These are phyloP conservation scores for Anoplius nigerrimus DNA, from an alignment of 2,888 invertebrate species.

Conservation along the genomic window DNA sequence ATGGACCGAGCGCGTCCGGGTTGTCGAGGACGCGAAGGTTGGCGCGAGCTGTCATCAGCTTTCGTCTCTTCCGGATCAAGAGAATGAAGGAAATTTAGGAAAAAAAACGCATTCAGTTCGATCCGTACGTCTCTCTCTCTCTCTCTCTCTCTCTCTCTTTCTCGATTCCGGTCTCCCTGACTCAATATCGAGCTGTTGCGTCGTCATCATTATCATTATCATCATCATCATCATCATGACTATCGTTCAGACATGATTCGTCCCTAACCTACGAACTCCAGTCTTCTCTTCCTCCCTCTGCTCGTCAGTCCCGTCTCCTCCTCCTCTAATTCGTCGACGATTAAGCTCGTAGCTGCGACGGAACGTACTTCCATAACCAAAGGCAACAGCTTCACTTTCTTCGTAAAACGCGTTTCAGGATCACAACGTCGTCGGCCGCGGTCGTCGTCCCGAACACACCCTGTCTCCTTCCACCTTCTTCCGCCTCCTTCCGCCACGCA, in stretches of 20 bases:
- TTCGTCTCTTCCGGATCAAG: not conserved
- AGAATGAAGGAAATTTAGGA: not conserved
- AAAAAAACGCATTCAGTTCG: not conserved
- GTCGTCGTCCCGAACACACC: no score
- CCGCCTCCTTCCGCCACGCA: no score
- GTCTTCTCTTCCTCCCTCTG: not conserved
- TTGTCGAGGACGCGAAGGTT: no score
- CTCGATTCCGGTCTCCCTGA: not conserved
- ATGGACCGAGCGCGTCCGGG: not conserved
- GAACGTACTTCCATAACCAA: no score
- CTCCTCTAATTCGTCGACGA: not conserved
- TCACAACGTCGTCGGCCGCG: no score
- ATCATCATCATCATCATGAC: no score
- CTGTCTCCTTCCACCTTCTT: no score
- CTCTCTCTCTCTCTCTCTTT: not conserved
- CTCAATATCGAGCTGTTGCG: no score
- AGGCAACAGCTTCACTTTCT: slow-evolving; percentile 14
- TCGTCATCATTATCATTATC: no score
- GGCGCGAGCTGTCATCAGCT: no score
- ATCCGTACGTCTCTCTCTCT: slow-evolving; percentile 1
- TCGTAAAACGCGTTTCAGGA: slow-evolving; percentile 16
- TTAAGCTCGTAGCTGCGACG: slow-evolving; percentile 1
- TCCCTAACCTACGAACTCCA: not conserved
- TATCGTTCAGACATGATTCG: not conserved
- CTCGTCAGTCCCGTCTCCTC: not conserved